Evolutionary conservation across 2,888 invertebrate species (phyloP).

Genomic region (Andrena hattorfiana): DNA sequence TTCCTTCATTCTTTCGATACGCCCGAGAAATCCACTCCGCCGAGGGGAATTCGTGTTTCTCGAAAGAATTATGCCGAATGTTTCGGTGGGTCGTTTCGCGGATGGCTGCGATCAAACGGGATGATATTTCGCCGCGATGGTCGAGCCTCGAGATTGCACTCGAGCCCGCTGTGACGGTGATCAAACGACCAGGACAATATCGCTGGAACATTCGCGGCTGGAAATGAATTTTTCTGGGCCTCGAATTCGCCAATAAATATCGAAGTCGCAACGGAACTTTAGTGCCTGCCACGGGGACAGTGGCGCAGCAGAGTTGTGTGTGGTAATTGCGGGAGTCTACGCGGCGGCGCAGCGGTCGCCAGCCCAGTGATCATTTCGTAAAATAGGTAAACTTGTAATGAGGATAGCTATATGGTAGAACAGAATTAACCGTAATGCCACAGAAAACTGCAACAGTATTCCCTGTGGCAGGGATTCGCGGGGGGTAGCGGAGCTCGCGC

Average conservation of each 20-base stretch:
- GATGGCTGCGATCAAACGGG: background rate
- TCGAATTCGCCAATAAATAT: conserved; percentile 4
- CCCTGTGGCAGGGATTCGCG: too few species aligned
- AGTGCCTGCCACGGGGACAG: too few species aligned
- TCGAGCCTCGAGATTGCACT: background rate
- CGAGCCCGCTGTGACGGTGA: background rate
- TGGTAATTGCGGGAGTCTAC: too few species aligned
- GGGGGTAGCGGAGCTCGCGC: too few species aligned
- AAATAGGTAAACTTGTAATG: too few species aligned
- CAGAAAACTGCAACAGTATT: too few species aligned
- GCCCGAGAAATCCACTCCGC: too few species aligned
- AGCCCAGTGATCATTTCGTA: too few species aligned
- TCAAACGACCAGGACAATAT: conserved; percentile 17
- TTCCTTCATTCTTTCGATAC: background rate
- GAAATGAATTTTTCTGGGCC: conserved; percentile 21
- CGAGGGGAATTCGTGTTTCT: too few species aligned
- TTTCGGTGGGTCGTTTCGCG: conserved; percentile 1
- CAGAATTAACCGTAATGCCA: too few species aligned
- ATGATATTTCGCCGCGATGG: background rate
- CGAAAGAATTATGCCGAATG: background rate
- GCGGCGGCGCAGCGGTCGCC: too few species aligned
- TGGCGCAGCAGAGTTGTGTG: background rate
- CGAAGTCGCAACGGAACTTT: background rate
- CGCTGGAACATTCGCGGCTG: background rate
- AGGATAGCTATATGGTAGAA: too few species aligned